Percentiles rank a stretch among this genome's conserved stretches.
Conservation (phyloP, 2,797 vertebrate genomes). For the Notolabrus celidotus region DNA sequence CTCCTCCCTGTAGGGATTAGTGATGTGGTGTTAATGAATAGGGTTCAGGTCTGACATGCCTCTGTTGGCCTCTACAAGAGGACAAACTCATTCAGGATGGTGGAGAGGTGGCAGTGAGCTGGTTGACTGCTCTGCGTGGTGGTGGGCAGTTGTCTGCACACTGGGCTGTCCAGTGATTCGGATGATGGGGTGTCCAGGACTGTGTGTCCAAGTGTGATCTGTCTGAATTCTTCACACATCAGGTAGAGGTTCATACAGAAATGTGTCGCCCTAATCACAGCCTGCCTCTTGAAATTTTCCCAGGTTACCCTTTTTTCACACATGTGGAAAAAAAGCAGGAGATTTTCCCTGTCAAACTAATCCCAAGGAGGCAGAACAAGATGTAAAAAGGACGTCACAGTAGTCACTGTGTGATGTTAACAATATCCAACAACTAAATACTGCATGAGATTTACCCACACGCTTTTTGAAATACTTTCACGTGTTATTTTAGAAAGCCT, state of each 20-base stretch:
- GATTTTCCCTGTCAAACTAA: no score
- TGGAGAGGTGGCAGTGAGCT: slow-evolving; percentile 30
- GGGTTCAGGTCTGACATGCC: slow-evolving; percentile 49
- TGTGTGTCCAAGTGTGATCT: slow-evolving; percentile 24
- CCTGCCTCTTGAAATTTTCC: no score
- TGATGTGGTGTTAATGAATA: slow-evolving; percentile 59
- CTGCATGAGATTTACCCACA: no score
- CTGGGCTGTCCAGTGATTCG: slow-evolving; percentile 49
- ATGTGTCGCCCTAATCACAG: not conserved
- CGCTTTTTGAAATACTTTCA: no score
- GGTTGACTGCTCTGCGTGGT: slow-evolving; percentile 47
- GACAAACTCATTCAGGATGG: slow-evolving; percentile 40
- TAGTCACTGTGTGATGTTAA: no score
- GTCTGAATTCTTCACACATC: slow-evolving; percentile 43
- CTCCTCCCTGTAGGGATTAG: slow-evolving; percentile 53
- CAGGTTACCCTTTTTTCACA: no score
- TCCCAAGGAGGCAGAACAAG: no score
- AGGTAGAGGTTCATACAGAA: not conserved
- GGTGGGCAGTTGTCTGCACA: slow-evolving; percentile 38
- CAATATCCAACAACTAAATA: no score
- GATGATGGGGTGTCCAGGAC: slow-evolving; percentile 43
- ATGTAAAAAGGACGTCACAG: no score
- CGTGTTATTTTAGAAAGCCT: no score
- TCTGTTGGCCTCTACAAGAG: slow-evolving; percentile 39
- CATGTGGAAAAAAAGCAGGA: no score